Percentiles rank a stretch among this genome's conserved stretches.
phyloP scores from a whole-genome alignment of 1,140 invertebrate species.

The Apis laboriosa region DNA sequence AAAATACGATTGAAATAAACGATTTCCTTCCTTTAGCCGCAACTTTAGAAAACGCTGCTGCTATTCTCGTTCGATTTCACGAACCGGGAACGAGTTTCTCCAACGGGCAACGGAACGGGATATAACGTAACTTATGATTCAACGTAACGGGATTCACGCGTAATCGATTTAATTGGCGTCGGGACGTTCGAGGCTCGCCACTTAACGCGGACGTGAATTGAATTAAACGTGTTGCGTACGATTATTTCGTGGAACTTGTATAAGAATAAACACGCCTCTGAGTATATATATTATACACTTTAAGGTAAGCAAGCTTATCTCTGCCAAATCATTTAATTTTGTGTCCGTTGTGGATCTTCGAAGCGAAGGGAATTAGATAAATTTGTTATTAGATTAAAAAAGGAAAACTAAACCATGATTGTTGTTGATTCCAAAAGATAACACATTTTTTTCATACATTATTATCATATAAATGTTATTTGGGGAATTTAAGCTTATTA shows the following conservation, averaged over 20 bases:
- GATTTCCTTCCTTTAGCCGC: not conserved
- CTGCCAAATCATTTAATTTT: too few relatives aligned
- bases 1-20: not conserved
- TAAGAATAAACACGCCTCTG: constrained; percentile 1
- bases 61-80: not conserved
- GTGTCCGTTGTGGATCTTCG: too few relatives aligned
- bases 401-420: too few relatives aligned
- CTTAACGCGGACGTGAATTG: constrained; percentile 12
- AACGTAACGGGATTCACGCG: not conserved
- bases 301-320: not conserved
- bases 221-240: constrained; percentile 12
- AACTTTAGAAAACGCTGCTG: not conserved
- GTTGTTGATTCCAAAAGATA: too few relatives aligned
- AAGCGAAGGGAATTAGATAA: too few relatives aligned
- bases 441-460: too few relatives aligned
- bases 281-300: not conserved
- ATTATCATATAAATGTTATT: too few relatives aligned
- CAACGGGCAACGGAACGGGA: not conserved
- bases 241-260: not conserved
- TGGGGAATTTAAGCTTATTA: too few relatives aligned
- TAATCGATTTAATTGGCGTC: constrained; percentile 43
- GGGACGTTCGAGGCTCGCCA: not conserved
- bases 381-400: too few relatives aligned
- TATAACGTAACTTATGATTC: constrained; percentile 5
- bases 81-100: not conserved